A percentile compares a stretch with the other conserved stretches of the same genome.
Conservation (phyloP, 2,113 vertebrate species). For the Perca schrenkii region DNA sequence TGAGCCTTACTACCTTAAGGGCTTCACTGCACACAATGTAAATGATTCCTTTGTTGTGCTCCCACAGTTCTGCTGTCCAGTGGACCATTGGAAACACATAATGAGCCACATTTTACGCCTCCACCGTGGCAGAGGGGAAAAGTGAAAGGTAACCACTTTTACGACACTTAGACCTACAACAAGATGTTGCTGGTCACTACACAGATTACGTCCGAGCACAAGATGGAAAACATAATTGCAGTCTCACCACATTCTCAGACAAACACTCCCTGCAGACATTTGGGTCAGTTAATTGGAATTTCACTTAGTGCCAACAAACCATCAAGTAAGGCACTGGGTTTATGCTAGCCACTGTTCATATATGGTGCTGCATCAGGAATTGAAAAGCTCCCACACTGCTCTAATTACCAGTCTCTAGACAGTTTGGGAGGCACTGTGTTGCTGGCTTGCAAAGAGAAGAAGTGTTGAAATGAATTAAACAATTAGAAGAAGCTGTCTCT, state of each 20-base stretch:
- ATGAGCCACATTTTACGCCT: constrained; percentile 51
- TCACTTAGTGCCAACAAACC: constrained; percentile 69
- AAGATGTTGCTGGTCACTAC: constrained; percentile 21
- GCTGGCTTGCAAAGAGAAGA: constrained; percentile 30
- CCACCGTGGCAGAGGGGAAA: constrained; percentile 23
- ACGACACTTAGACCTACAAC: background rate
- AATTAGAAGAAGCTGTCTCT: constrained; percentile 33
- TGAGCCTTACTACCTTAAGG: constrained; percentile 34
- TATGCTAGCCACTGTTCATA: constrained; percentile 69
- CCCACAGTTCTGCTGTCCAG: constrained; percentile 33
- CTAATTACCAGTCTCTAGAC: constrained; percentile 74
- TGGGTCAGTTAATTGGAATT: constrained; percentile 77
- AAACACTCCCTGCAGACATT: constrained; percentile 71
- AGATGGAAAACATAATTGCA: constrained; percentile 65
- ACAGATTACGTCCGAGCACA: constrained; percentile 31
- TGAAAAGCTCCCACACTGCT: constrained; percentile 70
- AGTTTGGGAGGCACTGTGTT: constrained; percentile 40
- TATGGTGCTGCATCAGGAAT: constrained; percentile 58
- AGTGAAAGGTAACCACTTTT: constrained; percentile 31
- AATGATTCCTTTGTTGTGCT: constrained; percentile 59
- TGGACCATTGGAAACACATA: constrained; percentile 54
- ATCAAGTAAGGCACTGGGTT: constrained; percentile 63
- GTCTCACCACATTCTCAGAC: constrained; percentile 57
- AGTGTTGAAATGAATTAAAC: constrained; percentile 32
- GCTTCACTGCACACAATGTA: constrained; percentile 59